Percentiles rank a stretch among this genome's conserved stretches.
These are phyloP conservation scores for Drosophila neocordata DNA, from an alignment of 1,140 invertebrate genomes.

Conservation along the genomic window DNA sequence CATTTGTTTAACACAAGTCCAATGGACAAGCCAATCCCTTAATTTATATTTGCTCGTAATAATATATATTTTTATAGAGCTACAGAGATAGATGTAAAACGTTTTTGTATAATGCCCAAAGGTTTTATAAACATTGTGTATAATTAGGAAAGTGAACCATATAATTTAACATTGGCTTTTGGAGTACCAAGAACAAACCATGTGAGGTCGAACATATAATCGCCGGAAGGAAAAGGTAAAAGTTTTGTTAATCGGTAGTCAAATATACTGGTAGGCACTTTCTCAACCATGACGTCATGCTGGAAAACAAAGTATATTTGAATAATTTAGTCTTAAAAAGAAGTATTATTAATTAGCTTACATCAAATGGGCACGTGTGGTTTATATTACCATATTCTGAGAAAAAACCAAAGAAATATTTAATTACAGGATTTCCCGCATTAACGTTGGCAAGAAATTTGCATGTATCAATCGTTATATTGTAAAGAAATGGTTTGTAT, in stretches of 20 bases:
- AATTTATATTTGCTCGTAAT: too few relatives aligned
- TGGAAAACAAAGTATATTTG: not conserved
- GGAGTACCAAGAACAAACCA: too few relatives aligned
- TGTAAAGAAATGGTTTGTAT: constrained; percentile 14
- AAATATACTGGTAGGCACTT: not conserved
- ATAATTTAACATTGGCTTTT: not conserved
- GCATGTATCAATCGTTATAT: not conserved
- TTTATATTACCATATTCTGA: not conserved
- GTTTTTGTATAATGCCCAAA: too few relatives aligned
- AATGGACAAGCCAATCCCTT: too few relatives aligned
- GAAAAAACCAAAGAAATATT: not conserved
- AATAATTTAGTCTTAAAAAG: not conserved
- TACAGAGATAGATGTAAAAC: too few relatives aligned
- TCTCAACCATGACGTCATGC: not conserved
- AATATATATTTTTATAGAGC: too few relatives aligned
- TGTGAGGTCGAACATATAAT: not conserved
- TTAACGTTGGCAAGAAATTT: not conserved
- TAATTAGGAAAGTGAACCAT: not conserved
- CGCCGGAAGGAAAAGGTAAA: not conserved
- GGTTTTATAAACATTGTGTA: too few relatives aligned
- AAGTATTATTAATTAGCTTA: not conserved
- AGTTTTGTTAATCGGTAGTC: not conserved
- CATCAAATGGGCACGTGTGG: not conserved
- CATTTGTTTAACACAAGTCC: too few relatives aligned
- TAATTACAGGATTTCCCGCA: not conserved